Conservation (phyloP, 2,888 invertebrate genomes). For the Spisula solida region DNA sequence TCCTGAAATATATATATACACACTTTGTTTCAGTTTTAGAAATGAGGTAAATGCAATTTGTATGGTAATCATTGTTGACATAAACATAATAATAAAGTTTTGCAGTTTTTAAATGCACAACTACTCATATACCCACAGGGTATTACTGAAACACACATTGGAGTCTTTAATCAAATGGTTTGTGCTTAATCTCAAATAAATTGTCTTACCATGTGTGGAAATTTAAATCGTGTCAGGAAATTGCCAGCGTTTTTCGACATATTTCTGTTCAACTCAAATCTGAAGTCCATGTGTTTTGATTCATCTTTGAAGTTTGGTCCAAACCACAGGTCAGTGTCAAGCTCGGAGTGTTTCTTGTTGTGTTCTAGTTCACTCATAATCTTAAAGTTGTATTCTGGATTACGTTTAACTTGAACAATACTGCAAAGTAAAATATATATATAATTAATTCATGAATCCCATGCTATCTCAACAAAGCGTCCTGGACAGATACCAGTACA, state of each 20-base stretch:
- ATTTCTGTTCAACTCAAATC: slow-evolving; percentile 58
- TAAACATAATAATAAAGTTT: not conserved
- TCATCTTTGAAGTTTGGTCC: slow-evolving; percentile 73
- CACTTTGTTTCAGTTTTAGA: no score
- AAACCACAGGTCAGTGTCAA: slow-evolving; percentile 66
- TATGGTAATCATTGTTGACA: not conserved
- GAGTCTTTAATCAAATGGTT: no score
- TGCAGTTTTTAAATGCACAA: not conserved
- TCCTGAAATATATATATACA: slow-evolving; percentile 63
- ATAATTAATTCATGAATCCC: no score
- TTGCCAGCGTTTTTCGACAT: slow-evolving; percentile 52
- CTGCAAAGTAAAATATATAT: slow-evolving; percentile 60
- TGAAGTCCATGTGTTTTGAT: slow-evolving; percentile 64
- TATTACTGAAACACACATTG: no score
- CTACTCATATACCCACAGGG: no score
- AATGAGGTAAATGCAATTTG: no score
- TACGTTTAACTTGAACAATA: slow-evolving; percentile 63
- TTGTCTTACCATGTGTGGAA: slow-evolving; percentile 55
- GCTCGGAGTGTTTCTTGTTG: slow-evolving; percentile 69
- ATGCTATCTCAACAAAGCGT: no score
- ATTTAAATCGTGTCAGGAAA: slow-evolving; percentile 45
- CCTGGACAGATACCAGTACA: no score
- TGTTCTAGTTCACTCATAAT: slow-evolving; percentile 66
- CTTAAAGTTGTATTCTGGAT: slow-evolving; percentile 69
- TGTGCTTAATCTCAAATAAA: not conserved